These are phyloP conservation scores for Sclerurus mexicanus DNA, from an alignment of 2,113 vertebrate species.

Conservation along the genomic window DNA sequence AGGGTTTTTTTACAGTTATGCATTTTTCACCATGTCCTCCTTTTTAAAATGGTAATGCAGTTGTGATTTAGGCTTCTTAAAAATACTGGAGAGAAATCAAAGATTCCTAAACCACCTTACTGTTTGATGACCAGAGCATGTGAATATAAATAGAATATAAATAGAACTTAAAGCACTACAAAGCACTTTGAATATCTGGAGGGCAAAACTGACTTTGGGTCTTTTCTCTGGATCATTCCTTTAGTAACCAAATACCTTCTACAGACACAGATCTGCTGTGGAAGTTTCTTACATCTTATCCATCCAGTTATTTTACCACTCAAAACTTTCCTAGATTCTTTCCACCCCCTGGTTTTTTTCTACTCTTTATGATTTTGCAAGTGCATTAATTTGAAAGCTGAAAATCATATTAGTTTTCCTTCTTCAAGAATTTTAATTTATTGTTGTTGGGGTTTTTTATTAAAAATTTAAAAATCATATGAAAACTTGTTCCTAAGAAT, in stretches of 20 bases:
- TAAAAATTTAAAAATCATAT: neutral
- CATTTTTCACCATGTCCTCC: neutral
- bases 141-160: neutral
- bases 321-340: neutral
- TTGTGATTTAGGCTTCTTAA: neutral
- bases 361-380: neutral
- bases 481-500: neutral
- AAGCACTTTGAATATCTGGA: neutral
- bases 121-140: neutral
- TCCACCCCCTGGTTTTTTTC: rapidly evolving
- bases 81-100: neutral
- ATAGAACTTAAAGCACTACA: neutral
- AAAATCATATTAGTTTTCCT: neutral
- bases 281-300: neutral
- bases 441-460: neutral
- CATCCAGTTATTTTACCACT: neutral
- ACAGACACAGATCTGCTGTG: neutral
- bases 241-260: neutral
- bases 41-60: neutral
- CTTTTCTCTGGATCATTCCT: neutral
- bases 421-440: neutral
- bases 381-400: neutral
- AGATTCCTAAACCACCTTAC: neutral
- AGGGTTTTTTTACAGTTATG: neutral
- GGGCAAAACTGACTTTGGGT: neutral